Conservation (phyloP, 2,888 invertebrate species). For the Ferdinandea cuprea region DNA sequence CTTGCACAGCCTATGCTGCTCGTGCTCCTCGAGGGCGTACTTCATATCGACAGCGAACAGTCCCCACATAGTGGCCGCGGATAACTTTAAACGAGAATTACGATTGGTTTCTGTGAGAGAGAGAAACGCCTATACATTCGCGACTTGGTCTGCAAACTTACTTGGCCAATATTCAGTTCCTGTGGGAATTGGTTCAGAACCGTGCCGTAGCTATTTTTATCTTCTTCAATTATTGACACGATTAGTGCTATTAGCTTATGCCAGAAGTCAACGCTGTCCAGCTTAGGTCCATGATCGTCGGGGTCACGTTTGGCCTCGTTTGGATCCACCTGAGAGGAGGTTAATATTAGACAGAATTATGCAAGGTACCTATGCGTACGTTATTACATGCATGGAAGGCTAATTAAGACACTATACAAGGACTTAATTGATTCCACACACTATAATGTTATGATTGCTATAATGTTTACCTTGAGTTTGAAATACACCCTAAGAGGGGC, state of each 20-base stretch:
- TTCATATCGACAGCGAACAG: conserved; percentile 98
- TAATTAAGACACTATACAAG: no score
- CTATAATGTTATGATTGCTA: no score
- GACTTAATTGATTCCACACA: no score
- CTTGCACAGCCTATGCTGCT: conserved; percentile 96
- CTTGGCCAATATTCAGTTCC: conserved; percentile 98
- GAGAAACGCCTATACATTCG: no score
- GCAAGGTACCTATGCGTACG: background rate
- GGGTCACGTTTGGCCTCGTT: conserved; percentile 94
- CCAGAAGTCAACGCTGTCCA: conserved; percentile 98
- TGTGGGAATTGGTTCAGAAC: conserved; percentile 99
- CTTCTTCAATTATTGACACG: conserved; percentile 99
- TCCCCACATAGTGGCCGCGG: conserved; percentile 99
- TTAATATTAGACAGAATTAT: background rate
- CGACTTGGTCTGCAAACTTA: conserved; percentile 80
- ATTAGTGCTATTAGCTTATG: conserved; percentile 98
- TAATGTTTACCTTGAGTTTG: no score
- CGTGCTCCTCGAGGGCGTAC: conserved; percentile 98
- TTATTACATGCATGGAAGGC: no score
- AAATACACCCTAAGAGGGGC: no score
- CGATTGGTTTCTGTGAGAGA: background rate
- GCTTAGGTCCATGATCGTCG: conserved; percentile 92
- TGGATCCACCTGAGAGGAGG: conserved; percentile 88
- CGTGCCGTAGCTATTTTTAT: conserved; percentile 98
- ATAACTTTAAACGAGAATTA: conserved; percentile 86